phyloP scores from a whole-genome alignment of 2,113 vertebrate genomes.

The Notarius quadriscutis region DNA sequence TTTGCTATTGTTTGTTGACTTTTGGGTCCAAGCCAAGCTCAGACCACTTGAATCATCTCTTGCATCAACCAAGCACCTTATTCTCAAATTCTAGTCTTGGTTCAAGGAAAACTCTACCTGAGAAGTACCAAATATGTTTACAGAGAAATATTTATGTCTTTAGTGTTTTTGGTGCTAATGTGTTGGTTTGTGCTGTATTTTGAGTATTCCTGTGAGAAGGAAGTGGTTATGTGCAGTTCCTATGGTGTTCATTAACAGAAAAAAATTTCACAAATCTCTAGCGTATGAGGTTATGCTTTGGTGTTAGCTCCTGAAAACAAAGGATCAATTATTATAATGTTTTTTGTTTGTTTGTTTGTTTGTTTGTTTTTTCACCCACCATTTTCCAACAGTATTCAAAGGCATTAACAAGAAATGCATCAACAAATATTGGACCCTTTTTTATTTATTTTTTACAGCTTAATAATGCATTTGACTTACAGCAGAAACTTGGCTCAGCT shows the following conservation, averaged over 20 bases:
- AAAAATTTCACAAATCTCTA: neutral
- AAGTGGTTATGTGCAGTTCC: neutral
- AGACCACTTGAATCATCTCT: slow-evolving; percentile 16
- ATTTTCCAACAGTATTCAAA: neutral
- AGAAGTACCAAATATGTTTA: neutral
- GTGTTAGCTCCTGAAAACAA: neutral
- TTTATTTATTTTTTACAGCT: neutral
- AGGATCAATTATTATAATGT: too few species aligned
- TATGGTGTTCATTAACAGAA: neutral
- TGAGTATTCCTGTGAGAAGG: neutral
- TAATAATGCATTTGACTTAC: neutral
- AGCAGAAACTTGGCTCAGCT: neutral
- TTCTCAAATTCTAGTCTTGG: neutral
- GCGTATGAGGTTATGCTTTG: neutral
- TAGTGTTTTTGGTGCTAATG: neutral
- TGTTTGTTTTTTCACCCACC: too few species aligned
- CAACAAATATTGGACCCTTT: neutral
- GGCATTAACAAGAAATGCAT: neutral
- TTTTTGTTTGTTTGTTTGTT: too few species aligned
- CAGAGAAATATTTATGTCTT: neutral
- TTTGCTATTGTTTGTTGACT: slow-evolving; percentile 8
- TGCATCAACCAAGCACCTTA: slow-evolving; percentile 21
- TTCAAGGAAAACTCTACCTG: neutral
- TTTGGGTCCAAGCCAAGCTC: neutral
- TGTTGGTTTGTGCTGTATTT: neutral